Percentiles rank a stretch among this genome's conserved stretches.
phyloP scores from a whole-genome alignment of 2,113 vertebrate species.

The Rhineura floridana region DNA sequence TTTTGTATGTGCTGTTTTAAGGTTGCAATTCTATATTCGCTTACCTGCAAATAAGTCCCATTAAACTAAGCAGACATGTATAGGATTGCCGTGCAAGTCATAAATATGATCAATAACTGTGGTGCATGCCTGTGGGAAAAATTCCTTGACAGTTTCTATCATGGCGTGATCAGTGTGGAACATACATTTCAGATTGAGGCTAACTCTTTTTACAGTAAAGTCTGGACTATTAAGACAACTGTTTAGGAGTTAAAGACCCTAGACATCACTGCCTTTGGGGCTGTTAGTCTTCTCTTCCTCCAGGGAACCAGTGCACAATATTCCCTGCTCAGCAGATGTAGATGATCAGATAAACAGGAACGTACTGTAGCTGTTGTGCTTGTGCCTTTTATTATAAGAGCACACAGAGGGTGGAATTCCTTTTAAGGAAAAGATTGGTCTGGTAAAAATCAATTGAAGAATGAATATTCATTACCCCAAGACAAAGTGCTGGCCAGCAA shows the following conservation, averaged over 20 bases:
- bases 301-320: background rate
- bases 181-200: background rate
- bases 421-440: constrained; percentile 10
- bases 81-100: no score
- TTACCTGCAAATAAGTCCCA: no score
- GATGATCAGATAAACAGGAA: background rate
- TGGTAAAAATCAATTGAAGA: background rate
- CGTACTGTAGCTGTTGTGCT: background rate
- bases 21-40: no score
- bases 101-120: background rate
- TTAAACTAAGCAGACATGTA: no score
- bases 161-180: background rate
- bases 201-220: background rate
- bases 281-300: background rate
- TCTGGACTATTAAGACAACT: background rate
- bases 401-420: background rate
- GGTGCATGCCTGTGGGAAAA: background rate
- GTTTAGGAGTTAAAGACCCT: background rate
- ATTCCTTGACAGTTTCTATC: background rate
- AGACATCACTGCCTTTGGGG: background rate
- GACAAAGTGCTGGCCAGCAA: background rate
- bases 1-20: background rate
- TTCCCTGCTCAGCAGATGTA: background rate
- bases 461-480: background rate
- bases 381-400: background rate